A percentile compares a stretch with the other conserved stretches of the same genome.
Evolutionary conservation across 1,140 invertebrate species (phyloP).

Genomic region (Nasonia vitripennis): DNA sequence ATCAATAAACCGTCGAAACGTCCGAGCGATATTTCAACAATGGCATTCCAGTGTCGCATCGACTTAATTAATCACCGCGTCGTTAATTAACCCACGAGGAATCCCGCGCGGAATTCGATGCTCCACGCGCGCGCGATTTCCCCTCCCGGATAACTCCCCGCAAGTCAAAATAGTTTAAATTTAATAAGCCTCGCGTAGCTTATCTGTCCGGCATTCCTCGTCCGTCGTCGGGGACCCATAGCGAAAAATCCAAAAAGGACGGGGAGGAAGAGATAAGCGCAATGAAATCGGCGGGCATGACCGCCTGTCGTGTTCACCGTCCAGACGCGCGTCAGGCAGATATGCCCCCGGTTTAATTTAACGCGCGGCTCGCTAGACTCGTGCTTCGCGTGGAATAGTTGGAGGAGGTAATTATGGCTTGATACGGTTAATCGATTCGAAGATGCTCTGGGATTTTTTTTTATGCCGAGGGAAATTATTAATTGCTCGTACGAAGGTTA

Average conservation of each 20-base stretch:
- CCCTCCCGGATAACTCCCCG: background rate
- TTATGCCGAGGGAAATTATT: conserved; percentile 3
- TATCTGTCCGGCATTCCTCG: conserved; percentile 15
- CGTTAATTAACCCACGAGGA: background rate
- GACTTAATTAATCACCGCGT: conserved; percentile 5
- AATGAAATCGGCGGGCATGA: background rate
- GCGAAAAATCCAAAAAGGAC: background rate
- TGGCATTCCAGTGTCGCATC: background rate
- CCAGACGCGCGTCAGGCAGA: background rate
- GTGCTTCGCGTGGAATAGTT: background rate
- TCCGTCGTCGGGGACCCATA: too few relatives aligned
- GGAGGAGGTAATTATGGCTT: background rate
- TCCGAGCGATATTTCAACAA: background rate
- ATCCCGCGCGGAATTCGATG: background rate
- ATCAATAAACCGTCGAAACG: background rate
- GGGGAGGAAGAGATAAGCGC: background rate
- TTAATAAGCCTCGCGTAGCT: conserved; percentile 3
- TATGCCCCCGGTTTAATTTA: background rate
- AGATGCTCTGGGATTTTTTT: background rate
- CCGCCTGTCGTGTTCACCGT: conserved; percentile 2
- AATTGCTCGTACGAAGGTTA: background rate
- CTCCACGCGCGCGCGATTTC: background rate
- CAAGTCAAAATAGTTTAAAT: conserved; percentile 9
- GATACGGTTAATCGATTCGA: background rate
- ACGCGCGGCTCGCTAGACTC: background rate